Evolutionary conservation across 2,797 vertebrate genomes (phyloP), one percentile per base, ranked within the genome.

Genomic region (Gallinago solitaria): DNA sequence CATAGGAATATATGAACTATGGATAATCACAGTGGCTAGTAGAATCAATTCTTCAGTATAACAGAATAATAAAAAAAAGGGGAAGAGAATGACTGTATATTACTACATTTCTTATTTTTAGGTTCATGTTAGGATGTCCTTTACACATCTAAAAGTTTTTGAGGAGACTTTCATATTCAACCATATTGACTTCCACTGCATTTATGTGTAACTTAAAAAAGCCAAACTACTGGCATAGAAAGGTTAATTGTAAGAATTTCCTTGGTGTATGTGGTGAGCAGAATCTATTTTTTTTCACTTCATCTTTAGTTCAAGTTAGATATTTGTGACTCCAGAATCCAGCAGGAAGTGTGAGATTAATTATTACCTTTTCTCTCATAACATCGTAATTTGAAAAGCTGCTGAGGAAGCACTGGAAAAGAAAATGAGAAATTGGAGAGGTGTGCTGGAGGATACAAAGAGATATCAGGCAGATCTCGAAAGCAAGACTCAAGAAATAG

Each of bases 311-410:
- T 57, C 39, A 25, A 81, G 53, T 89, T 95, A 93, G 74, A 64
- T 91, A 86, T 85, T 94, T 90, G 51, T 92, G 76, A 94, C 48
- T 96, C 56, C 56, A 67, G 60, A 95, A 89, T 92, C 78, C 84
- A 80, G 86, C 90, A 93, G 70, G 69, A 97, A 97, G 91, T 82
- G 80, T 94, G 84, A 96, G 67, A 63, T 81, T 97, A 97, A 96
- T 97, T 97, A 97, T 97, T 97, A 97, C 56, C 24, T 94, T 96
- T 93, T 95, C 83, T 95, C 83, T 33, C 56, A 83, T 96, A 97
- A 95, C 90, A 75, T 89, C 50, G 67, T 94, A 75, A 87, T 96
- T 85, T 95, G 75, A 94, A 83, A 96, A 96, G 51, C 37, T 94
- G 68, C 28, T 92, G 79, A 97, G 86, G 87, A 88, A 84, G 47